Base-by-base conservation (phyloP, 2,113 vertebrate species). In the Dascyllus trimaculatus region DNA sequence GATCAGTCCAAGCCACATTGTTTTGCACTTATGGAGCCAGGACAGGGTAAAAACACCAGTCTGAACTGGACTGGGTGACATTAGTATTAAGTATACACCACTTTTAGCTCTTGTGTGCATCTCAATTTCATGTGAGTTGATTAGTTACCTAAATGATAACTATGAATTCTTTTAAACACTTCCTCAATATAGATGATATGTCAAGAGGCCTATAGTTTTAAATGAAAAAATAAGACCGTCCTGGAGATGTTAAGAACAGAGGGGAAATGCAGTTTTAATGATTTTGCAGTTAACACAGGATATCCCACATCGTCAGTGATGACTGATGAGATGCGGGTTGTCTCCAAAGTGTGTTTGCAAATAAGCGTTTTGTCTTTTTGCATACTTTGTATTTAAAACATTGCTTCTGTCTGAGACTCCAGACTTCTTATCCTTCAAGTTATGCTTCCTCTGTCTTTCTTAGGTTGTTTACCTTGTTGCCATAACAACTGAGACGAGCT, bases 231-330 rank as follows among this genome's bases (percentile, higher is more conserved):
- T 65, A 60, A 40, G 74, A 17, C 73, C 59, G 74, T 84, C 84
- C 6, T 29, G 78, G 84, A 68, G 66, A 86, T 69, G 62, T 63
- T 71, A 29, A 67, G 69, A 24, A 71, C 54, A 54, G 48, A 49
- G 18, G 48, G 54, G 43, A 72, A 82, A 77, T 74, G 11, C 80
- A 75, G 19, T 79, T 85, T 82, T 80, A 89, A 86, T 73, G 87
- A 81, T 63, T 82, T 83, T 71, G 38, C 32, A 74, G 49, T 71
- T 59, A 80, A 80, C 51, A 59, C 61, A 40, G 53, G 53, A 51
- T 71, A 81, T 68, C 63, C 24, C 60, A 52, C 32, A 22, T 70
- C 62, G 45, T 73, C 76, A 60, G 62, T 25, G 53, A 80, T 83
- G 86, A 84, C 45, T 63, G 80, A 84, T 80, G 70, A 82, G 68